Conservation (phyloP, 2,113 vertebrate genomes). For the Ophthalmolycus amberensis region DNA sequence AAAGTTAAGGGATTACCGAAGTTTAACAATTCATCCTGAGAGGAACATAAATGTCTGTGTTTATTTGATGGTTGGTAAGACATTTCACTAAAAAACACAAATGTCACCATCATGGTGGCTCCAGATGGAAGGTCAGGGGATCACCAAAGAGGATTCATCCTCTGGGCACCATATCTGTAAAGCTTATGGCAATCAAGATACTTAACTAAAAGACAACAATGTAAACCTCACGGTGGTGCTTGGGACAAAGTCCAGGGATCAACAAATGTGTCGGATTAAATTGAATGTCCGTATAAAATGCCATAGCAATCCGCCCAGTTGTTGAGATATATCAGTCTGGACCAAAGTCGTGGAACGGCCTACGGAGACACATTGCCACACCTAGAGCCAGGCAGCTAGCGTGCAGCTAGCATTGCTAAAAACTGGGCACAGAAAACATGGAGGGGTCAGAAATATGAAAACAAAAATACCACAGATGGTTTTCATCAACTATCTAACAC, state of each 20-base stretch:
- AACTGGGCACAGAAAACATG: constrained; percentile 33
- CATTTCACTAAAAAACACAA: not conserved
- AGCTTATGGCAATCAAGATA: not conserved
- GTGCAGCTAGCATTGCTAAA: not conserved
- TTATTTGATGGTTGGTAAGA: not conserved
- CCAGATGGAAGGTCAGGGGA: not conserved
- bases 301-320: not conserved
- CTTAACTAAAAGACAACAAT: not conserved
- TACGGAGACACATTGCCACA: not conserved
- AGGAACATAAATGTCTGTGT: not conserved
- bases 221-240: not conserved
- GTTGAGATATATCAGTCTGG: not conserved
- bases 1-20: not conserved
- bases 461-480: constrained; percentile 72
- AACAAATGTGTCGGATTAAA: not conserved
- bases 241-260: not conserved
- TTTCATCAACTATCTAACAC: constrained; percentile 75
- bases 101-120: not conserved
- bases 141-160: not conserved
- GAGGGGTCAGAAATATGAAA: constrained; percentile 52
- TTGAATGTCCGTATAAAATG: not conserved
- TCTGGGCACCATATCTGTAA: not conserved
- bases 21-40: not conserved
- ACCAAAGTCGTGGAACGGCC: not conserved
- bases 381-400: not conserved